phyloP scores from a whole-genome alignment of 2,797 vertebrate genomes.

The Astyanax mexicanus region DNA sequence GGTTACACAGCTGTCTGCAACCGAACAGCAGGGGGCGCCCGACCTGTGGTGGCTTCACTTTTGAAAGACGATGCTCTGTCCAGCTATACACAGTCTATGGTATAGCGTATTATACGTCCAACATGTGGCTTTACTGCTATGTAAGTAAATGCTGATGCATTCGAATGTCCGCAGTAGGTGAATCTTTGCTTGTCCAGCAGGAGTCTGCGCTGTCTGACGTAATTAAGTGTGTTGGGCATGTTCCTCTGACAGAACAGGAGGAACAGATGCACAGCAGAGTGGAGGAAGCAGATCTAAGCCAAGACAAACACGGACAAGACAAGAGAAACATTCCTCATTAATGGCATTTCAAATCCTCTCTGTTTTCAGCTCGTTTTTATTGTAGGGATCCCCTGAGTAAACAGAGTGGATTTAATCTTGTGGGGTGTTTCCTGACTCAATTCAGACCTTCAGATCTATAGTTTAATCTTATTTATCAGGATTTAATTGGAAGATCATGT shows the following conservation, averaged over 20 bases:
- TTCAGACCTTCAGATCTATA: conserved; percentile 5
- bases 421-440: conserved; percentile 25
- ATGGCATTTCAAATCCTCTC: conserved; percentile 28
- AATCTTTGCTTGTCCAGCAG: conserved; percentile 8
- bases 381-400: conserved; percentile 12
- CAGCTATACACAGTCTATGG: no score
- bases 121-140: no score
- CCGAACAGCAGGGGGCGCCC: no score
- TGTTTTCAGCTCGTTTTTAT: conserved; percentile 39
- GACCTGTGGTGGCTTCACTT: no score
- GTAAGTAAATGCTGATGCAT: neutral
- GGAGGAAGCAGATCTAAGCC: conserved; percentile 25
- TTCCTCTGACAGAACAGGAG: conserved; percentile 21
- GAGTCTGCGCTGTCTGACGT: conserved; percentile 19
- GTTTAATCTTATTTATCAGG: conserved; percentile 19
- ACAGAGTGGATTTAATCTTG: conserved; percentile 20
- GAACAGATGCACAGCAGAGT: neutral
- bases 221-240: conserved; percentile 37
- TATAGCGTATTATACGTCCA: no score
- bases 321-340: conserved; percentile 39
- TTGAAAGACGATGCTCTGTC: no score
- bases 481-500: neutral
- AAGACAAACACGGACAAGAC: conserved; percentile 48
- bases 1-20: no score
- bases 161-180: neutral